Evolutionary conservation across 2,113 vertebrate genomes (phyloP).

Genomic region (human): GRCh38 chr3:3182001-3182500

Average conservation of each 20-base stretch:
- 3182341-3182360: neutral
- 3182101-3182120: neutral
- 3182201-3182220: neutral
- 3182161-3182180: neutral
- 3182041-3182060: neutral
- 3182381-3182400: neutral
- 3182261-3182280: neutral
- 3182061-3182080: neutral
- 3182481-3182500: no score
- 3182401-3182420: neutral
- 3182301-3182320: neutral
- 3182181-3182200: neutral
- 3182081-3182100: neutral
- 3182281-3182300: neutral
- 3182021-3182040: neutral
- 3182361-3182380: neutral
- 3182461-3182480: neutral
- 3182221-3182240: neutral
- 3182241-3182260: neutral
- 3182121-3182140: neutral
- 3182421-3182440: neutral
- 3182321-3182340: neutral
- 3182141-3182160: neutral
- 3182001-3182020: neutral
- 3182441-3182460: neutral